Evolutionary conservation across 2,888 invertebrate genomes (phyloP), one percentile per base, ranked within the genome.

Genomic region (Rhaphigaster nebulosa): DNA sequence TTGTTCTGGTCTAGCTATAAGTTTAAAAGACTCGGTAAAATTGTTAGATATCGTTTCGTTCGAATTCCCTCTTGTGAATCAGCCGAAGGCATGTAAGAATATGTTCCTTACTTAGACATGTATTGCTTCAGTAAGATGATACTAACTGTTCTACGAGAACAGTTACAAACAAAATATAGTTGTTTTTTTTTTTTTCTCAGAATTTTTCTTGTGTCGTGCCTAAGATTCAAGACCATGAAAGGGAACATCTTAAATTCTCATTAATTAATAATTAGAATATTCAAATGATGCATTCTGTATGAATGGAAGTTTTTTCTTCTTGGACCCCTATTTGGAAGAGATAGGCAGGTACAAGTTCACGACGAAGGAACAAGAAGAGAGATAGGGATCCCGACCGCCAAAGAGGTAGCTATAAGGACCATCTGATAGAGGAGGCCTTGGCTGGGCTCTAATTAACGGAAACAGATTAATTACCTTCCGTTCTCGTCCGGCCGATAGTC

Each of bases 391-490:
- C 23, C 34, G 38, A 1, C 80, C 80, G 41, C 80, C 80, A 41
- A 41, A 23, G 41, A 45, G 41, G 80, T 26, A 23, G 60, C n/a
- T 26, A 6, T 70, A 34, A 70, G 29, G 70, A 70, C 12, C 34
- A 70, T 41, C 41, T 41, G 80, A 80, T 80, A 80, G 26, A 26
- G 45, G 23, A 2, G 4, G 26, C 41, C n/a, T 45, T 84, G 26
- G 1, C 45, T 41, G 1, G 12, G 41, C 23, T 23, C 80, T 84
- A 84, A 84, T 84, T 84, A 84, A 45, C 80, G 10, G 26, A 84
- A 84, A n/a, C 45, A 23, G 80, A 84, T 38, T 84, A 84, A 84
- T 84, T 84, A 84, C 26, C 80, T 84, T 41, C 80, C 45, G 4
- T 41, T 26, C 13, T 41, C 80, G 1, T 10, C 18, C 76, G n/a